Percentiles rank a stretch among this genome's conserved stretches.
These are phyloP conservation scores for Mycteria americana DNA, from an alignment of 2,797 vertebrate genomes.

Conservation along the genomic window DNA sequence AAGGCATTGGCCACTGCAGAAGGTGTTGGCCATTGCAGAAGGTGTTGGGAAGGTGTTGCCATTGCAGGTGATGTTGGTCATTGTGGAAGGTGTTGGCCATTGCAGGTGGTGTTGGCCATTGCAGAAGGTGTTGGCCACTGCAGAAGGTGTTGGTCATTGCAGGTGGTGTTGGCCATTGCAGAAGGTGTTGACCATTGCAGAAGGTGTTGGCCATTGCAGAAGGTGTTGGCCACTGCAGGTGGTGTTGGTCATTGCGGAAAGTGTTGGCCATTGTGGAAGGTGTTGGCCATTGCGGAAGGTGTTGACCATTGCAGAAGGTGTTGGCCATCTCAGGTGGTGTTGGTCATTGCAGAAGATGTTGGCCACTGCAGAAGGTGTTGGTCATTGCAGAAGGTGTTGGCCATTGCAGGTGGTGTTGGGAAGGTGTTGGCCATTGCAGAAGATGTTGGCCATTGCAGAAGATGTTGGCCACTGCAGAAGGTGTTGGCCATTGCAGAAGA, in stretches of 20 bases:
- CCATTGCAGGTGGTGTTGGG: fast-evolving
- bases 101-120: fast-evolving
- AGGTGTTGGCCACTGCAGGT: fast-evolving
- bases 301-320: fast-evolving
- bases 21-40: fast-evolving
- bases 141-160: fast-evolving
- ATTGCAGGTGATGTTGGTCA: fast-evolving
- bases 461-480: fast-evolving
- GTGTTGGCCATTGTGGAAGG: fast-evolving
- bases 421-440: fast-evolving
- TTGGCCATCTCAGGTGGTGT: background rate
- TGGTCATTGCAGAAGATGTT: fast-evolving
- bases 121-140: fast-evolving
- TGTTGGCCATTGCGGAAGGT: fast-evolving
- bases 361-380: fast-evolving
- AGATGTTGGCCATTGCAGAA: fast-evolving
- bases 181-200: fast-evolving
- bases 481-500: fast-evolving
- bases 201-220: fast-evolving
- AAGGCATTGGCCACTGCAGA: fast-evolving
- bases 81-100: fast-evolving
- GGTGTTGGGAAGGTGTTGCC: fast-evolving
- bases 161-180: background rate
- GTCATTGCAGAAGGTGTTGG: fast-evolving
- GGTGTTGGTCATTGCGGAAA: fast-evolving